phyloP scores from a whole-genome alignment of 2,113 vertebrate genomes.

The Sinocyclocheilus maitianheensis region DNA sequence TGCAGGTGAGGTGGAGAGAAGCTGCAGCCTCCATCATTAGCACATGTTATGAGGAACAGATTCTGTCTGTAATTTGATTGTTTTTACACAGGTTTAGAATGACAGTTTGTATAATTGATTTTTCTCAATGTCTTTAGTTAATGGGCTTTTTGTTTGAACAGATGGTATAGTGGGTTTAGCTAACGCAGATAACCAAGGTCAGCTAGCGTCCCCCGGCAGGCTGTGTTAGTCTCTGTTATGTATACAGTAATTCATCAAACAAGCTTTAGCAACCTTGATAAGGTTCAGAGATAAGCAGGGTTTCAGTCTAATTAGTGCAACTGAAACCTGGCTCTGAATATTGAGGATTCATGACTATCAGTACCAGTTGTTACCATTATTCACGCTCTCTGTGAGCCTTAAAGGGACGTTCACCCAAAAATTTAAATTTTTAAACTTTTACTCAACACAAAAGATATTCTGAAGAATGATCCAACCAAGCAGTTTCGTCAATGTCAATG shows the following conservation, averaged over 20 bases:
- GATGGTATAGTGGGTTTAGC: background rate
- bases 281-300: conserved; percentile 3
- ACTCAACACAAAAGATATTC: no score
- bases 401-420: background rate
- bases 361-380: background rate
- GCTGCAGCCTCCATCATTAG: background rate
- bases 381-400: background rate
- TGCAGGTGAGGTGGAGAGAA: background rate
- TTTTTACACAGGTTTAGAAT: background rate
- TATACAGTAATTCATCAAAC: conserved; percentile 4
- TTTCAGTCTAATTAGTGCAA: conserved; percentile 8
- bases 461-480: no score
- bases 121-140: background rate
- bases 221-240: background rate
- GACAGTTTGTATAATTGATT: background rate
- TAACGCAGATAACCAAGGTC: background rate
- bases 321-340: background rate
- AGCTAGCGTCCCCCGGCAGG: background rate
- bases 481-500: no score
- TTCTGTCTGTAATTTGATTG: background rate
- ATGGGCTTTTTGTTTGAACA: conserved; percentile 7
- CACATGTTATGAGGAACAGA: background rate
- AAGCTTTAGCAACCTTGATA: background rate
- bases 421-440: no score
- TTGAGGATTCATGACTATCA: background rate